A percentile compares a stretch with the other conserved stretches of the same genome.
Conservation (phyloP, 2,797 vertebrate species). For the Coracias cyanogaster region DNA sequence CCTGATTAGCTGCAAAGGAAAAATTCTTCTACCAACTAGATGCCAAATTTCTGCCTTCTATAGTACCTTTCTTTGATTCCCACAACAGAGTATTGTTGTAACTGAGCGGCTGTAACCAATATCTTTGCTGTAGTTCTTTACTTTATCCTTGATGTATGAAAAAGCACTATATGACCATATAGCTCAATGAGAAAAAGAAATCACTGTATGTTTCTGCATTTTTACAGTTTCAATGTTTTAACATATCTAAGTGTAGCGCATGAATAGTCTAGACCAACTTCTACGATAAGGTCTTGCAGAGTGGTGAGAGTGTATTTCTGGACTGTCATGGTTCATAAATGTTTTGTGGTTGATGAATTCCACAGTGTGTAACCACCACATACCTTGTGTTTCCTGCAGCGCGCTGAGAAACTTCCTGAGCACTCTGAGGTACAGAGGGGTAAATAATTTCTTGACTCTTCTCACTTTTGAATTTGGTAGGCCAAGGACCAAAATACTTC, state of each 20-base stretch:
- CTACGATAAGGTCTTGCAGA: not conserved
- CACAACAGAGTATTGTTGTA: not conserved
- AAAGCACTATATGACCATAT: not conserved
- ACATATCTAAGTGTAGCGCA: not conserved
- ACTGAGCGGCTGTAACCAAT: not conserved
- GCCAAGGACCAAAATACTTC: not conserved
- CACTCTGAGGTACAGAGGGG: not conserved
- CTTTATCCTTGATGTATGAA: not conserved
- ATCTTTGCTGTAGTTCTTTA: not conserved
- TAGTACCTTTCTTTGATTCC: not conserved
- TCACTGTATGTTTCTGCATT: rapidly evolving
- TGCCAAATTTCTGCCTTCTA: not conserved
- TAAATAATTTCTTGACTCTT: not conserved
- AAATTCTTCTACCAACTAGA: not conserved
- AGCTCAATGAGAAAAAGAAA: not conserved
- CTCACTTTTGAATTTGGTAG: not conserved
- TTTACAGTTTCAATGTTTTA: not conserved
- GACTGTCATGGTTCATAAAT: not conserved
- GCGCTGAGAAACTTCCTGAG: not conserved
- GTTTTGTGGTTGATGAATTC: not conserved
- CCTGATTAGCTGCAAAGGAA: not conserved
- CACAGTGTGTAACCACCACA: not conserved
- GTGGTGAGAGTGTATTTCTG: not conserved
- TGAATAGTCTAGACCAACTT: not conserved
- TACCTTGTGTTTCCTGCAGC: not conserved